A percentile compares a stretch with the other conserved stretches of the same genome.
Evolutionary conservation across 1,140 invertebrate species (phyloP).

Genomic region (Cydia fagiglandana): DNA sequence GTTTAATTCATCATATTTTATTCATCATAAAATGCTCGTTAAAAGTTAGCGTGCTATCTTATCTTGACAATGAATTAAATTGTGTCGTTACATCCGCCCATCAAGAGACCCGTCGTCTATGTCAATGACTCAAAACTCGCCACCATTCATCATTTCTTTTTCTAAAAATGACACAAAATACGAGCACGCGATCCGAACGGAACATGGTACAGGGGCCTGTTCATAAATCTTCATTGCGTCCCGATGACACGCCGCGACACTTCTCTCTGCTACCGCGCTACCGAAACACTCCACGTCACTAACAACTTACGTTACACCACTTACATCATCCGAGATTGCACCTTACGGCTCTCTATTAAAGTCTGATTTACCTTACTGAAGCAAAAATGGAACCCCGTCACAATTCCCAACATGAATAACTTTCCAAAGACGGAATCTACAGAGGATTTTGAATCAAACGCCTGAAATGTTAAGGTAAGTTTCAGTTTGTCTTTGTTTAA

Average conservation of each 20-base stretch:
- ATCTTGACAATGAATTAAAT: conserved; percentile 4
- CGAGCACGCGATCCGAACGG: conserved; percentile 54
- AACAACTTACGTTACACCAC: conserved; percentile 48
- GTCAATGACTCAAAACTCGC: conserved; percentile 7
- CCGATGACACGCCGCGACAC: conserved; percentile 76
- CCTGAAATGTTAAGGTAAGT: conserved; percentile 47
- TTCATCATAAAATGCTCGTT: background rate
- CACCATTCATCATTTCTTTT: conserved; percentile 37
- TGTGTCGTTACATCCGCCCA: conserved; percentile 10
- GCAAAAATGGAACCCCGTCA: conserved; percentile 48
- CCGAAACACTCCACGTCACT: conserved; percentile 39
- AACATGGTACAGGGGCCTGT: conserved; percentile 54
- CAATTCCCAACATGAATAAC: conserved; percentile 52
- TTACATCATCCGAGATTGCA: conserved; percentile 33
- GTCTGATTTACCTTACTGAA: conserved; percentile 34
- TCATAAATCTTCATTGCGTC: conserved; percentile 79
- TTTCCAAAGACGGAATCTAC: conserved; percentile 46
- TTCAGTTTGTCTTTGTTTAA: conserved; percentile 45
- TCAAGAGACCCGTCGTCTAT: conserved; percentile 7
- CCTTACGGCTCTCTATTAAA: conserved; percentile 36
- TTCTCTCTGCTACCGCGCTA: conserved; percentile 72
- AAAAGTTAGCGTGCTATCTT: background rate
- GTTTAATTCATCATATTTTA: background rate
- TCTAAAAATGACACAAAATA: conserved; percentile 53
- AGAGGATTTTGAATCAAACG: conserved; percentile 49